Base-by-base conservation (phyloP, 1,140 invertebrate genomes). In the Zelostemma sp. region DNA sequence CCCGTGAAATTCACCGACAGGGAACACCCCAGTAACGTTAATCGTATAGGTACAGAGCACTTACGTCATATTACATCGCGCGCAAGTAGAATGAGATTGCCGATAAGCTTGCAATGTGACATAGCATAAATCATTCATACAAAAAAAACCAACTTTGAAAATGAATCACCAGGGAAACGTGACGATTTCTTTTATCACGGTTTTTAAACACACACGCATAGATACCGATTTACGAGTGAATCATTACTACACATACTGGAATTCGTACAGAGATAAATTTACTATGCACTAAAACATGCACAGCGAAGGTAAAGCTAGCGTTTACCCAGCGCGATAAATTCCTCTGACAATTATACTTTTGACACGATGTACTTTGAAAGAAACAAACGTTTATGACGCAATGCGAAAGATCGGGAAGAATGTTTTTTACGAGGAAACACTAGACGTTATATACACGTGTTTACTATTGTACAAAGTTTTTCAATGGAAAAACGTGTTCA, bases 201-300 rank as follows among this genome's bases (percentile, higher is more conserved):
- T 62, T 16, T 15, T 1, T 43, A 63, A 43, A 56, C 55, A 49
- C 40, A 38, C 61, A 54, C 65, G 47, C 60, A 68, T 48, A 55
- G 49, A 72, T 58, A 50, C 61, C 41, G 54, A 49, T 40, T 68
- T 62, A 60, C 55, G 64, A 69, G 58, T 66, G 61, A 68, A 66
- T 70, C 60, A 63, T 46, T 48, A 50, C 46, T 68, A 72, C 59
- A 75, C 67, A 65, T 54, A 61, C 61, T 80, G 69, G 61, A 66
- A 72, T 68, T 33, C 59, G 40, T 62, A 53, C 61, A 51, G 75
- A 77, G 63, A 78, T 79, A 35, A 2, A n/a, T 35, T 57, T 77
- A 78, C 82, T 85, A 85, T 85, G 81, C 83, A 85, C 77, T 86
- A 86, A 86, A 86, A 86, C 82, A 86, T 84, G 84, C 83, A 84